Conservation (phyloP, 2,888 invertebrate genomes). For the Limnephilus marmoratus region DNA sequence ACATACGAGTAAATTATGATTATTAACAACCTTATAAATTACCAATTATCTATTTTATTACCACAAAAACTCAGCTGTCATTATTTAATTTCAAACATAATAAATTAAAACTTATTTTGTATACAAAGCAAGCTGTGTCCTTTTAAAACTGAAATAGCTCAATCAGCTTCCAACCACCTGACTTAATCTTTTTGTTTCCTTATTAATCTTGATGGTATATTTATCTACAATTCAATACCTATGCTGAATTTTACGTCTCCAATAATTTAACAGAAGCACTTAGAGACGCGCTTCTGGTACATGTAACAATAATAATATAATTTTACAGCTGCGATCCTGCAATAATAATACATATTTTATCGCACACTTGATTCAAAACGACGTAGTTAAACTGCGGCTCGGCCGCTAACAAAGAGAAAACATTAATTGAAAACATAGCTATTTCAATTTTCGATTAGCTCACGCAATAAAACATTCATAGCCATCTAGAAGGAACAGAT, state of each 20-base stretch:
- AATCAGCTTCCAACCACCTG: too few relatives aligned
- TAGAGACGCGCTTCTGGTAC: background rate
- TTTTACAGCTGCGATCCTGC: background rate
- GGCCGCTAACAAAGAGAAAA: background rate
- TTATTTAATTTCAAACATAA: too few relatives aligned
- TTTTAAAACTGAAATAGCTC: background rate
- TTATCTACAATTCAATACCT: background rate
- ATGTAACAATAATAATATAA: background rate
- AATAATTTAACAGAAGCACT: background rate
- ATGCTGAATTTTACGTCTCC: background rate
- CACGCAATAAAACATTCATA: slow-evolving; percentile 13
- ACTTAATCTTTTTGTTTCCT: background rate
- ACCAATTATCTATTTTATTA: too few relatives aligned
- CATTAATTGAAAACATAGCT: slow-evolving; percentile 19
- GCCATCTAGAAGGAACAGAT: background rate
- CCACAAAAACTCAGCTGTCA: too few relatives aligned
- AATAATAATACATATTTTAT: background rate
- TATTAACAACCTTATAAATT: too few relatives aligned
- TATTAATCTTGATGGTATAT: background rate
- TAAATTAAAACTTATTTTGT: too few relatives aligned
- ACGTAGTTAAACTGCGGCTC: slow-evolving; percentile 12
- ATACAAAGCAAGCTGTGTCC: too few relatives aligned
- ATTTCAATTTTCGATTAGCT: slow-evolving; percentile 18
- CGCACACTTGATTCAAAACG: background rate
- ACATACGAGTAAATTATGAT: too few relatives aligned